Evolutionary conservation across 2,888 invertebrate genomes (phyloP).

Genomic region (Eupithecia insigniata): DNA sequence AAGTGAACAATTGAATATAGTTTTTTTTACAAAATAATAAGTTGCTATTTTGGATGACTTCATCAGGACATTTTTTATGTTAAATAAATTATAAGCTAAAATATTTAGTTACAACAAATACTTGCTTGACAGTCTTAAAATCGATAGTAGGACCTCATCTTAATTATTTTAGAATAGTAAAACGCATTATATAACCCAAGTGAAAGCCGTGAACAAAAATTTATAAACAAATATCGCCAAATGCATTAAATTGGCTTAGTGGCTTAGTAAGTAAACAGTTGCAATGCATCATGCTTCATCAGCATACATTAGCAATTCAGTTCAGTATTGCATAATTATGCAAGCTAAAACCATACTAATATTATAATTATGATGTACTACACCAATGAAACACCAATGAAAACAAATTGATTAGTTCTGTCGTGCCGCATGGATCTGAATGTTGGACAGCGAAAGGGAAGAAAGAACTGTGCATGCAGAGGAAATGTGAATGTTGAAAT

Average conservation of each 20-base stretch:
- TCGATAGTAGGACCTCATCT: neutral
- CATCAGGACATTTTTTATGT: too few relatives aligned
- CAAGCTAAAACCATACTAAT: neutral
- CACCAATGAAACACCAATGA: neutral
- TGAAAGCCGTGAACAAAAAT: neutral
- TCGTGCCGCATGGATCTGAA: too few relatives aligned
- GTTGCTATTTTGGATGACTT: too few relatives aligned
- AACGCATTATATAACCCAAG: too few relatives aligned
- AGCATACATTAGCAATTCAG: neutral
- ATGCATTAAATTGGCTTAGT: neutral
- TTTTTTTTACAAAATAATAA: too few relatives aligned
- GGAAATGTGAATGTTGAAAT: neutral
- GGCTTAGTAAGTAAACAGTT: neutral
- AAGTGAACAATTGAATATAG: too few relatives aligned
- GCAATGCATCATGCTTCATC: conserved; percentile 7
- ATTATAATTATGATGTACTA: neutral
- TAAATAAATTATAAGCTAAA: too few relatives aligned
- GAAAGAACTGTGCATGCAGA: neutral
- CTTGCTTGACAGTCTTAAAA: neutral
- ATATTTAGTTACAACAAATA: neutral
- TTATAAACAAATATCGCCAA: neutral
- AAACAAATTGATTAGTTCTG: neutral
- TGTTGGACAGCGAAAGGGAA: too few relatives aligned
- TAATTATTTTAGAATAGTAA: neutral
- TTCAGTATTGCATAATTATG: neutral